Evolutionary conservation across 2,113 vertebrate genomes (phyloP).

Genomic region (Ctenomys sociabilis): DNA sequence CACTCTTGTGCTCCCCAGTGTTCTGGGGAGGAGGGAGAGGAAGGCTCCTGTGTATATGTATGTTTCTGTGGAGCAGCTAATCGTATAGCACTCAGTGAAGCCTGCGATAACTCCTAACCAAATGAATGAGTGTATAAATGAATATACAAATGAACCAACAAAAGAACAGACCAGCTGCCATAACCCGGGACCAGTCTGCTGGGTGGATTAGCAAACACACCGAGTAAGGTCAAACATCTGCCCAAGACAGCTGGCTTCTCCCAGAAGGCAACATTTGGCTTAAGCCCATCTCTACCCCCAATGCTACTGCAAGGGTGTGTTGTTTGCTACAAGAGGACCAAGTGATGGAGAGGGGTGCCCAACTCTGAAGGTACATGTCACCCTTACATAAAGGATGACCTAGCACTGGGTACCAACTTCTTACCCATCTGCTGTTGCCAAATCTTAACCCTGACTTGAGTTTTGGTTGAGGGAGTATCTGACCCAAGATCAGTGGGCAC

Average conservation of each 20-base stretch:
- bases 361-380: not conserved
- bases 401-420: too few species aligned
- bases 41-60: fast-evolving
- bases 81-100: not conserved
- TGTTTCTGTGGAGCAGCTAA: not conserved
- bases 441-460: not conserved
- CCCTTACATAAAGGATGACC: not conserved
- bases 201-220: not conserved
- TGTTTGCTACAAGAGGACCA: not conserved
- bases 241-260: not conserved
- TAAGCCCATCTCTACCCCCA: not conserved
- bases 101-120: not conserved
- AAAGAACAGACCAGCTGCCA: not conserved
- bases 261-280: not conserved
- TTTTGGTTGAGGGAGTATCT: not conserved
- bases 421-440: not conserved
- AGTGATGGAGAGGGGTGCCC: not conserved
- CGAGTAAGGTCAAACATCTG: not conserved
- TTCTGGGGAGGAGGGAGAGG: fast-evolving
- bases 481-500: not conserved
- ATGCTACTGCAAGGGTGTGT: not conserved
- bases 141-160: not conserved
- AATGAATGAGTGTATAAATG: not conserved
- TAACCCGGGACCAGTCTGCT: not conserved
- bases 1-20: not conserved